Percentiles rank a stretch among this genome's conserved stretches.
Conservation (phyloP, 2,797 vertebrate genomes). For the Propithecus perrieri region DNA sequence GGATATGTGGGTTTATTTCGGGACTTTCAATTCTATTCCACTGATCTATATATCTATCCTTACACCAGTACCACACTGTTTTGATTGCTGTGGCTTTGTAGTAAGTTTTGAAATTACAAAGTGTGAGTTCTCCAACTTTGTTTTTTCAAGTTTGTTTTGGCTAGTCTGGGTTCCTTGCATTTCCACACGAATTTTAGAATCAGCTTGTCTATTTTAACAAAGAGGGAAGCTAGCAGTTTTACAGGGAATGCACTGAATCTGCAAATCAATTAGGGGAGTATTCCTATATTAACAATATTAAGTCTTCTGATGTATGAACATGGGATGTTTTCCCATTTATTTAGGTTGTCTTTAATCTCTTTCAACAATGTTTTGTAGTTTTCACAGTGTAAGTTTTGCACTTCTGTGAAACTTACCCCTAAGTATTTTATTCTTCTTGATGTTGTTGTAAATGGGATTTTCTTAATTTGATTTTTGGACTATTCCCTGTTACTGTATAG, state of each 20-base stretch:
- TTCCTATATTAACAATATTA: background rate
- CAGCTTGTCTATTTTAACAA: background rate
- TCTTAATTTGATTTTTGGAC: background rate
- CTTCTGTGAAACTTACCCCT: background rate
- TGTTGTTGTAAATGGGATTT: background rate
- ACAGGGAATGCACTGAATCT: background rate
- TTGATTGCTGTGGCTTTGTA: background rate
- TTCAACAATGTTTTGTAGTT: background rate
- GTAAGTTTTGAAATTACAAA: background rate
- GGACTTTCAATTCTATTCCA: background rate
- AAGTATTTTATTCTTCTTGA: constrained; percentile 19
- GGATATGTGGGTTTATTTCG: background rate
- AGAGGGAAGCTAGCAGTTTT: background rate
- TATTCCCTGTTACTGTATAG: background rate
- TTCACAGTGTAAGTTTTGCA: background rate
- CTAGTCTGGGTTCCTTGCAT: background rate
- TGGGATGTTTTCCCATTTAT: background rate
- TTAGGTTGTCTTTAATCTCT: background rate
- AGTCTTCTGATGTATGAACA: background rate
- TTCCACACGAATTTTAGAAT: background rate
- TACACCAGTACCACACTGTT: background rate
- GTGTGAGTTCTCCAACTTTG: background rate
- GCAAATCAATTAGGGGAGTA: background rate
- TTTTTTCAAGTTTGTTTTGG: background rate
- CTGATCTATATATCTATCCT: background rate